A percentile compares a stretch with the other conserved stretches of the same genome.
These are phyloP conservation scores for Brachionus paranguensis DNA, from an alignment of 1,140 invertebrate genomes.

Conservation along the genomic window DNA sequence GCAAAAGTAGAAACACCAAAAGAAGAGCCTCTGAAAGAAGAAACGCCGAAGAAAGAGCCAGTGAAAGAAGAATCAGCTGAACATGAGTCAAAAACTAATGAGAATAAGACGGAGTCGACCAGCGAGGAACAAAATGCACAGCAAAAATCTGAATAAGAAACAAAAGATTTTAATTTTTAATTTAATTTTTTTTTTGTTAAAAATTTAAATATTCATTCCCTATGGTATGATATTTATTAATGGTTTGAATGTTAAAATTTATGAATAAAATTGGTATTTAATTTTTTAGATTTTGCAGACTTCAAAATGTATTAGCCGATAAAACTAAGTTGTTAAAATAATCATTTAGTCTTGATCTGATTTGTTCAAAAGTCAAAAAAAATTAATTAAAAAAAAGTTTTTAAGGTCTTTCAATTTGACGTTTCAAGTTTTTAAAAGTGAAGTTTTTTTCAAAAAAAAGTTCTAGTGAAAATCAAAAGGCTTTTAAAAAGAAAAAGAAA, in stretches of 20 bases:
- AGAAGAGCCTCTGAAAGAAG: neutral
- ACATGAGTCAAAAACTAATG: neutral
- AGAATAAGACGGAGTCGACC: neutral
- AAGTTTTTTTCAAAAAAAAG: no score
- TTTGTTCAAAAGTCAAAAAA: no score
- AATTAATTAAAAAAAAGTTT: neutral
- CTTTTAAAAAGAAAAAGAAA: no score
- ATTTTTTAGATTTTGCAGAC: neutral
- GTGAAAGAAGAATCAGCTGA: neutral
- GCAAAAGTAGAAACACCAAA: neutral
- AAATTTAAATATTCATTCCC: no score
- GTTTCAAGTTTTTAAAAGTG: no score
- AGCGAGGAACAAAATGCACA: neutral
- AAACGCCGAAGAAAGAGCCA: neutral
- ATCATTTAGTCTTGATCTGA: no score
- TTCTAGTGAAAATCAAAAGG: no score
- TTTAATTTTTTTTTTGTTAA: neutral
- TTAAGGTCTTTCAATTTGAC: no score
- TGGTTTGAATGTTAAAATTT: neutral
- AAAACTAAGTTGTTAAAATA: no score
- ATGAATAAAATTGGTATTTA: neutral
- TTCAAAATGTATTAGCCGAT: no score
- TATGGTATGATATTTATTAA: neutral
- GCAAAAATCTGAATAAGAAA: neutral
- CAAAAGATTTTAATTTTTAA: neutral